Conservation (phyloP, 2,797 vertebrate genomes). For the Lepus townsendii region DNA sequence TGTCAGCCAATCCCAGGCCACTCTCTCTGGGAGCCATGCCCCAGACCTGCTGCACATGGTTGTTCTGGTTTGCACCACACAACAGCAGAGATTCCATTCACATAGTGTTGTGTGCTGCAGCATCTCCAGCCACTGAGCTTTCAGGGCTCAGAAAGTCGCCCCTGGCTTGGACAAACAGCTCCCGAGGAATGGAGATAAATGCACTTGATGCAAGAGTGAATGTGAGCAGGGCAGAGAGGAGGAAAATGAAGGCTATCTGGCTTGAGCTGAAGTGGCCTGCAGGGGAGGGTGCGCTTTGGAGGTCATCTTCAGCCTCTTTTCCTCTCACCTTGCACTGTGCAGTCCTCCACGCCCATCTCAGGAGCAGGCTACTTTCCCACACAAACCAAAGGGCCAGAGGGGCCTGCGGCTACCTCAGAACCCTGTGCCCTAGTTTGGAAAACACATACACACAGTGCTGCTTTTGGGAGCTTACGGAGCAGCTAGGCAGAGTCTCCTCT, state of each 20-base stretch:
- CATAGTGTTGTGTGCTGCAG: background rate
- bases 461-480: conserved; percentile 21
- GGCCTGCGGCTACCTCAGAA: conserved; percentile 13
- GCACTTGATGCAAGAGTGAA: conserved; percentile 44
- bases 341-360: background rate
- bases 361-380: conserved; percentile 24
- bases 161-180: conserved; percentile 6
- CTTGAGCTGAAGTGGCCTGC: conserved; percentile 1
- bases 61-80: background rate
- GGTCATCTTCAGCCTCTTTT: background rate
- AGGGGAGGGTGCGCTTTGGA: background rate
- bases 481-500: conserved; percentile 9
- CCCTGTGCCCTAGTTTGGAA: conserved; percentile 42
- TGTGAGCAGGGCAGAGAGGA: background rate
- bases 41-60: background rate
- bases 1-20: background rate
- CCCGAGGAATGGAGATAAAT: conserved; percentile 56
- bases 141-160: conserved; percentile 14
- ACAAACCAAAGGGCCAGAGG: conserved; percentile 36
- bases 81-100: background rate
- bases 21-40: background rate
- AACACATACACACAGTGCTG: background rate
- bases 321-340: background rate
- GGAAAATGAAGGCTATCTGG: background rate
- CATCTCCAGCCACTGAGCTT: conserved; percentile 5